These are phyloP conservation scores for Emydoidea blandingii DNA, from an alignment of 2,797 vertebrate species.

Conservation along the genomic window DNA sequence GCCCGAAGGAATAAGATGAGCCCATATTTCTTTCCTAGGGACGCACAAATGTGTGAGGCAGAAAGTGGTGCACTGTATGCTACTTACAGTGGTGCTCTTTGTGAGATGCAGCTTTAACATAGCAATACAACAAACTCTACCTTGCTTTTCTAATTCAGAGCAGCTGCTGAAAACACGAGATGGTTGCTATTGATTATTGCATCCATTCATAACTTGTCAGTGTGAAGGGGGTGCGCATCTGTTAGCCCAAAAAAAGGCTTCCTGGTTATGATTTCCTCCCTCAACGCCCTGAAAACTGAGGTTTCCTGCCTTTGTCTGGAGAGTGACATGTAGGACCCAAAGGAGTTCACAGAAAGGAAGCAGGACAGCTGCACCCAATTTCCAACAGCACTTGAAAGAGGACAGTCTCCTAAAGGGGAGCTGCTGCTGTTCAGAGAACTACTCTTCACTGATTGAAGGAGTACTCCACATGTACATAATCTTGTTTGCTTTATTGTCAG, in stretches of 20 bases:
- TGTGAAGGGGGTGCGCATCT: rapidly evolving
- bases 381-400: background rate
- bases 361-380: background rate
- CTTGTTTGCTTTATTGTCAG: background rate
- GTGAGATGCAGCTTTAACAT: background rate
- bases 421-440: rapidly evolving
- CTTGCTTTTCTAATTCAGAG: background rate
- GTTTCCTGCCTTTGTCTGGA: background rate
- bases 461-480: background rate
- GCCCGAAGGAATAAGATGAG: background rate
- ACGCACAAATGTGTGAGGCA: background rate
- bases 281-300: background rate
- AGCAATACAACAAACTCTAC: background rate
- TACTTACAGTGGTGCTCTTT: background rate
- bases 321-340: background rate
- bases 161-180: background rate
- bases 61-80: background rate
- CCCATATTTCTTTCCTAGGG: background rate
- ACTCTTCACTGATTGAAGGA: rapidly evolving
- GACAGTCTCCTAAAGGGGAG: background rate
- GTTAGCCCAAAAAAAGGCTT: background rate
- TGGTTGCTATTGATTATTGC: background rate
- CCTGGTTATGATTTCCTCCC: background rate
- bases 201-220: background rate
- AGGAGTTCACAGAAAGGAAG: background rate